Evolutionary conservation across 2,888 invertebrate genomes (phyloP).

Genomic region (Bombyx huttoni): DNA sequence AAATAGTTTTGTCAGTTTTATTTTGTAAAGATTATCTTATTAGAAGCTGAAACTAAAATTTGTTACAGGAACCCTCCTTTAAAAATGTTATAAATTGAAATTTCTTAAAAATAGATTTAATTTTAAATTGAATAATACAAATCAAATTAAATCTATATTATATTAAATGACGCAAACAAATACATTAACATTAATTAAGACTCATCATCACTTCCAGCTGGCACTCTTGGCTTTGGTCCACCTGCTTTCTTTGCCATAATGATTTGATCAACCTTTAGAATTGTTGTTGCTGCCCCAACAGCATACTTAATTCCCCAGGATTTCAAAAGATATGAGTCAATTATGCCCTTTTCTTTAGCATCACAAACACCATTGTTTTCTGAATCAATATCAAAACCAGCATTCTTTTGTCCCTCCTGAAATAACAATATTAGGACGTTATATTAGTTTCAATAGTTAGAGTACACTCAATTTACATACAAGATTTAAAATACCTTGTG

Average conservation of each 20-base stretch:
- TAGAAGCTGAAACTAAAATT: background rate
- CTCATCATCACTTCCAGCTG: constrained; percentile 81
- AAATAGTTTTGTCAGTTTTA: background rate
- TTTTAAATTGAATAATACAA: too few relatives aligned
- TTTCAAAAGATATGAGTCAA: constrained; percentile 89
- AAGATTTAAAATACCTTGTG: constrained; percentile 75
- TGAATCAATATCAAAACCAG: constrained; percentile 91
- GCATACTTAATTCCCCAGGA: constrained; percentile 97
- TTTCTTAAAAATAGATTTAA: too few relatives aligned
- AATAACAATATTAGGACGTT: background rate
- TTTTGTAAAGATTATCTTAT: background rate
- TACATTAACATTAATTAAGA: too few relatives aligned
- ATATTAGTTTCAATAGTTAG: background rate
- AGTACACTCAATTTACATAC: background rate
- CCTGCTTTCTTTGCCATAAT: constrained; percentile 98
- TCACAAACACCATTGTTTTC: constrained; percentile 81
- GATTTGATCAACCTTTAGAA: constrained; percentile 95
- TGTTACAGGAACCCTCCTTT: background rate
- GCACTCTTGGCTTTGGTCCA: constrained; percentile 88
- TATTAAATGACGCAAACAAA: background rate
- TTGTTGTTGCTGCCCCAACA: constrained; percentile 91
- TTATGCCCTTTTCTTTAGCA: constrained; percentile 81
- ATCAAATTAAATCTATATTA: background rate
- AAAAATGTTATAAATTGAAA: too few relatives aligned
- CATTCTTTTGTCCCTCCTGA: constrained; percentile 82